Base-by-base conservation (phyloP, 2,797 vertebrate species). In the Lacerta agilis region DNA sequence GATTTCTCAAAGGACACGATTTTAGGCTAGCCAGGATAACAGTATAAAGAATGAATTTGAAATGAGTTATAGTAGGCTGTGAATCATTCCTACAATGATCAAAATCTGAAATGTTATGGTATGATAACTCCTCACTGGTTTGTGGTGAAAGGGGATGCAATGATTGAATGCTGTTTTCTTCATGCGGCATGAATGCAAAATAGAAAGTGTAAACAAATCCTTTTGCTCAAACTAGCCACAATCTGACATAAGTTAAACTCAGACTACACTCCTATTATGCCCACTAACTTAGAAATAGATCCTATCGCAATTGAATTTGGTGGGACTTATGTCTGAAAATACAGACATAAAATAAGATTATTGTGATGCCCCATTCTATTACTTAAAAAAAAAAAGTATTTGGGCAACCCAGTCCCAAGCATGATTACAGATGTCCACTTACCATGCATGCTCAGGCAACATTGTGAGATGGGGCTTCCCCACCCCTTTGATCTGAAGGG, bases 21-120 rank as follows among this genome's bases (percentile, higher is more conserved):
- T 86, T 82, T 61, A 6, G 7, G 25, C 29, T 72, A 13, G 3
- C 85, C 15, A 61, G 3, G 8, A 55, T 66, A 67, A 58, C 0
- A 23, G n/a, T 17, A 71, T 9, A 41, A 80, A 4, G 3, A 27
- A 5, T 45, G 83, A 78, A 61, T 29, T 78, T 64, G 79, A 78
- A 83, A 91, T 71, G 86, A 41, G 8, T 61, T 76, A 20, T 6
- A 86, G 2, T 67, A 88, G 29, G 45, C 13, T 80, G 20, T 79
- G 27, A 67, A 89, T 82, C 88, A 85, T 82, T 82, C 43, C 38
- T 41, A 11, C 41, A 58, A 69, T 84, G n/a, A 69, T 41, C 71
- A 36, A 43, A 64, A 64, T n/a, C 23, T 81, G 69, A 87, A 81
- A 80, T 86, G 36, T 79, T 58, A 72, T 13, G 27, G 9, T 9